A percentile compares a stretch with the other conserved stretches of the same genome.
Evolutionary conservation across 2,113 vertebrate species (phyloP).

Genomic region (Boulengeromyrus knoepffleri): DNA sequence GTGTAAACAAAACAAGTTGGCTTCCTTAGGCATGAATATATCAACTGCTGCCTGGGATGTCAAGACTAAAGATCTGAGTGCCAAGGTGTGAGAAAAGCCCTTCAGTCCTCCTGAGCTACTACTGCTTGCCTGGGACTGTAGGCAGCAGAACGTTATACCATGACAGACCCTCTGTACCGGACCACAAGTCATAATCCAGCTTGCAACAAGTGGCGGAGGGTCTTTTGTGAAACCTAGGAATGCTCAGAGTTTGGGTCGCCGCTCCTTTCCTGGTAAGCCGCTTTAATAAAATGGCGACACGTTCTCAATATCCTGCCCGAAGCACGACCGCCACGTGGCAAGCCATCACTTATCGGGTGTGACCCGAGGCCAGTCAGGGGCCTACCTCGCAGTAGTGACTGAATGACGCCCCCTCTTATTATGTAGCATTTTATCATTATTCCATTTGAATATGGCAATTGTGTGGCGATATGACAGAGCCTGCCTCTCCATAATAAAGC

Average conservation of each 20-base stretch:
- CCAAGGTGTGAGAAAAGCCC: neutral
- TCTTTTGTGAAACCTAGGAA: neutral
- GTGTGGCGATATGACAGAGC: neutral
- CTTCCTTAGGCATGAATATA: neutral
- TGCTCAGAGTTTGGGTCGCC: neutral
- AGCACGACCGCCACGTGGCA: neutral
- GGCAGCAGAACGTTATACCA: neutral
- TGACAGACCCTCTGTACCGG: neutral
- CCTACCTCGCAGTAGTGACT: neutral
- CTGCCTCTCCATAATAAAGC: neutral
- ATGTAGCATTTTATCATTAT: slow-evolving; percentile 4
- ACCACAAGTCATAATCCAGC: neutral
- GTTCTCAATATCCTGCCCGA: neutral
- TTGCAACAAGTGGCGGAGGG: neutral
- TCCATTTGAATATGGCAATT: slow-evolving; percentile 4
- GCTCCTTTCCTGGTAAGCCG: neutral
- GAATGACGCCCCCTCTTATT: neutral
- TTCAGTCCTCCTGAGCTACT: neutral
- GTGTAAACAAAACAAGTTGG: neutral
- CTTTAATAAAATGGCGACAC: neutral
- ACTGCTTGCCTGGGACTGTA: neutral
- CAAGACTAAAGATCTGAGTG: neutral
- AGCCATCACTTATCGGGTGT: neutral
- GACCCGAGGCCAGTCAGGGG: neutral
- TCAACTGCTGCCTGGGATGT: neutral